Base-by-base conservation (phyloP, 2,113 vertebrate species). In the Rana temporaria region DNA sequence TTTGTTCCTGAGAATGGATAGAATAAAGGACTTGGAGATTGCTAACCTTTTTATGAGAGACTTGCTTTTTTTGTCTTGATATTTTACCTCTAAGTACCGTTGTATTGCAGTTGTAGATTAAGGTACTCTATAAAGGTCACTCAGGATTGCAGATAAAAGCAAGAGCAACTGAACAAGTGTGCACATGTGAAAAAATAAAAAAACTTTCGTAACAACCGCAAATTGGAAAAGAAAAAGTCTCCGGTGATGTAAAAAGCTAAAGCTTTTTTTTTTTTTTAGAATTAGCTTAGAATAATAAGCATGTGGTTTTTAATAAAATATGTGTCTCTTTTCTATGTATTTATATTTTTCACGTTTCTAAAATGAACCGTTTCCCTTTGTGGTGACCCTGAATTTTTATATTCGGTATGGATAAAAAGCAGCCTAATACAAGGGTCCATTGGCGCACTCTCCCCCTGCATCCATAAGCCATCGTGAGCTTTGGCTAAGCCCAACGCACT, bases 41-140 rank as follows among this genome's bases (percentile, higher is more conserved):
- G 42, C 62, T 82, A 82, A 82, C 70, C 80, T 74, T 82, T 82
- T 57, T 55, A 72, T 56, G 64, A 48, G 64, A 48, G 80, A 66
- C 70, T 65, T 73, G 57, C 68, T 81, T 59, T 81, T 74, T 82
- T 82, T 67, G 52, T 62, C 80, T 82, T 82, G 70, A 75, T 82
- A 82, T 82, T 82, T 82, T 82, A 75, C 69, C 70, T 75, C 62
- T 82, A 82, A 82, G 80, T 82, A 73, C 80, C 67, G 53, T 82
- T 74, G 75, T 59, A 82, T 75, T 82, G 80, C 74, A 68, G 74
- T 75, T 82, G 70, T 74, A 82, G 70, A 82, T 74, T 74, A 82
- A 73, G 70, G 79, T 66, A 48, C 42, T 81, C 65, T 52, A 65
- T 65, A 82, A 82, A 82, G 80, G 80, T 82, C 70, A 22, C 14